A percentile compares a stretch with the other conserved stretches of the same genome.
Conservation (phyloP, 1,140 invertebrate genomes). For the Telenomus remus region DNA sequence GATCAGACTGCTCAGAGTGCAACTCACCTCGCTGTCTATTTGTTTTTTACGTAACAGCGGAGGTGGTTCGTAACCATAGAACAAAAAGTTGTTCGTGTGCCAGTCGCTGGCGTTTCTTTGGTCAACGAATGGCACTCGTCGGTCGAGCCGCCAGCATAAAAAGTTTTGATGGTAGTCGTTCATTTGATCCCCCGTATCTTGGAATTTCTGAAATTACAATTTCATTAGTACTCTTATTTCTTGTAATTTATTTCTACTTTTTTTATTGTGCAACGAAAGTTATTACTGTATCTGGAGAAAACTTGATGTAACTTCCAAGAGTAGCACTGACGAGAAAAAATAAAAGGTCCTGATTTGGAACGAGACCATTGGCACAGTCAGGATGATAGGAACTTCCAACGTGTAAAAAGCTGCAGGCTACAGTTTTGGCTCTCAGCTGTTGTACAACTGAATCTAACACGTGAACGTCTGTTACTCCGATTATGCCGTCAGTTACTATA, state of each 20-base stretch:
- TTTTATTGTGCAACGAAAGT: constrained; percentile 8
- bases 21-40: constrained; percentile 80
- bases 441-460: constrained; percentile 84
- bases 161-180: constrained; percentile 86
- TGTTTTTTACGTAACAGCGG: constrained; percentile 81
- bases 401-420: constrained; percentile 88
- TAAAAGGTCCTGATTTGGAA: constrained; percentile 86
- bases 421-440: constrained; percentile 85
- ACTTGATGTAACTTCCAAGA: constrained; percentile 83
- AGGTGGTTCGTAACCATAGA: constrained; percentile 77
- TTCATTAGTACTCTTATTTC: no score
- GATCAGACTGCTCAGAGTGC: constrained; percentile 81
- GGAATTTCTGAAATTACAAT: constrained; percentile 65
- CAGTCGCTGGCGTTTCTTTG: constrained; percentile 69
- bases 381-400: constrained; percentile 83
- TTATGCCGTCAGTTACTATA: constrained; percentile 87
- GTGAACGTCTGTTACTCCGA: constrained; percentile 85
- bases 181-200: constrained; percentile 73
- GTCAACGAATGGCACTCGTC: constrained; percentile 52
- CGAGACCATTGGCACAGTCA: constrained; percentile 80
- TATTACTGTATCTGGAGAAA: constrained; percentile 74
- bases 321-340: constrained; percentile 87
- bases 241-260: background rate
- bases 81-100: constrained; percentile 77
- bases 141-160: constrained; percentile 86